A percentile compares a stretch with the other conserved stretches of the same genome.
These are phyloP conservation scores for Periparus ater DNA, from an alignment of 2,797 vertebrate species.

Conservation along the genomic window DNA sequence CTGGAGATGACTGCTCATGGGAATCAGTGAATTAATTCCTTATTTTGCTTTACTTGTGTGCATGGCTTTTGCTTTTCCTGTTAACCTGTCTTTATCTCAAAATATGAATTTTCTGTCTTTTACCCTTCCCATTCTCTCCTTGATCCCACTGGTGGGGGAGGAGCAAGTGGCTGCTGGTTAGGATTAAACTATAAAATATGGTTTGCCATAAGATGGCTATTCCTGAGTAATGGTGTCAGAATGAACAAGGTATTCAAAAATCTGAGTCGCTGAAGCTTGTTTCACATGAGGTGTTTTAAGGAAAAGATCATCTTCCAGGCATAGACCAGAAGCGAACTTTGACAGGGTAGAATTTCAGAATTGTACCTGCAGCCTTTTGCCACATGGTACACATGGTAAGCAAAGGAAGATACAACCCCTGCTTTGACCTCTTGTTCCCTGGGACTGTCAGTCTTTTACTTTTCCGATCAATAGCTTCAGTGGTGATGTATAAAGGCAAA, in stretches of 20 bases:
- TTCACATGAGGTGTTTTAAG: neutral
- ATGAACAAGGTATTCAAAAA: neutral
- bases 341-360: neutral
- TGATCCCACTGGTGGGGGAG: neutral
- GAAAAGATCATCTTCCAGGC: neutral
- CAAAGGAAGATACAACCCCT: neutral
- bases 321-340: neutral
- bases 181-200: neutral
- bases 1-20: neutral
- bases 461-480: neutral
- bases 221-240: neutral
- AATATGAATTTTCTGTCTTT: neutral
- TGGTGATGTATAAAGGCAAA: neutral
- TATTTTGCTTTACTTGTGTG: neutral
- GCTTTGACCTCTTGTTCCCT: neutral
- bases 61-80: neutral
- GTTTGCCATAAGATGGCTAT: neutral
- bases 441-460: neutral
- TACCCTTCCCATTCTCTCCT: neutral
- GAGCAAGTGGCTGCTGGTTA: accelerated
- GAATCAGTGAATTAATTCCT: neutral
- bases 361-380: neutral
- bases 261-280: neutral
- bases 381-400: neutral
- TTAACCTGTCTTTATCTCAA: neutral